These are phyloP conservation scores for Branchipolynoe longqiensis DNA, from an alignment of 2,888 invertebrate species.

Conservation along the genomic window DNA sequence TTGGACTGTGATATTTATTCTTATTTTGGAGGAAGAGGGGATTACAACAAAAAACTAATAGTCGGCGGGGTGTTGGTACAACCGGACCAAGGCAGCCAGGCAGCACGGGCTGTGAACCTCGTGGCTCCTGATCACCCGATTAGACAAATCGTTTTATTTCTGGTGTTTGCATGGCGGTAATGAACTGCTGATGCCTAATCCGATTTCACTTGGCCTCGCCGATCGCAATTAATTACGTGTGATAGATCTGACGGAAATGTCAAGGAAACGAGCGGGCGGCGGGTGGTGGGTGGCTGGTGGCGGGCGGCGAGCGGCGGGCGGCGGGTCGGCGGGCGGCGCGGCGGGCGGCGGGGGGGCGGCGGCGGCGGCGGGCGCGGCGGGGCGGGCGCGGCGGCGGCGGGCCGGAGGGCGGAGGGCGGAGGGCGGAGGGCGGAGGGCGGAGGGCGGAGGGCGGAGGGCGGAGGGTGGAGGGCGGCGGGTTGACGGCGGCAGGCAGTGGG, in stretches of 20 bases:
- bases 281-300: background rate
- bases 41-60: too few relatives aligned
- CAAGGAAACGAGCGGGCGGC: constrained; percentile 46
- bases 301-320: background rate
- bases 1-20: too few relatives aligned
- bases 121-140: constrained; percentile 55
- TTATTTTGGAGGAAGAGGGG: too few relatives aligned
- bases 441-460: too few relatives aligned
- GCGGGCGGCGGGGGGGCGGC: too few relatives aligned
- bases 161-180: constrained; percentile 55
- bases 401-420: too few relatives aligned
- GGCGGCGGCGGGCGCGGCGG: background rate
- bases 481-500: too few relatives aligned
- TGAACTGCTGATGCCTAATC: constrained; percentile 54
- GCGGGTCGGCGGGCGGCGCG: too few relatives aligned
- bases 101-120: constrained; percentile 27
- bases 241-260: constrained; percentile 57
- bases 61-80: too few relatives aligned
- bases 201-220: constrained; percentile 49
- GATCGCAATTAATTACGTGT: constrained; percentile 58
- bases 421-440: too few relatives aligned
- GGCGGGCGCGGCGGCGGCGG: too few relatives aligned
- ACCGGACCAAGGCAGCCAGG: background rate
- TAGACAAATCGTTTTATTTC: constrained; percentile 58
- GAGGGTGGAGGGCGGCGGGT: too few relatives aligned